Evolutionary conservation across 2,888 invertebrate genomes (phyloP).

Genomic region (Helobdella robusta): DNA sequence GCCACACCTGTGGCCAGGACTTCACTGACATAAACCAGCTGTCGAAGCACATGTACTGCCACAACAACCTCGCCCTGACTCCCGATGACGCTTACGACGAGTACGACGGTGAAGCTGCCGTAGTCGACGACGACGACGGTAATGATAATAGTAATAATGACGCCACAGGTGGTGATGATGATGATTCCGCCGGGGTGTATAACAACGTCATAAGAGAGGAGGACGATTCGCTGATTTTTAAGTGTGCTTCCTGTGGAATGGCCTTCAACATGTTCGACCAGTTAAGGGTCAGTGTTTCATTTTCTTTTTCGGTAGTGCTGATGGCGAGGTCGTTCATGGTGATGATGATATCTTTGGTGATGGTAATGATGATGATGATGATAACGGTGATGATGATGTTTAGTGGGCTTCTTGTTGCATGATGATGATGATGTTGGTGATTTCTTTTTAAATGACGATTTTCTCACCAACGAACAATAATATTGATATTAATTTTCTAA

Average conservation of each 20-base stretch:
- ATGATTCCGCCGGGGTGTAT: neutral
- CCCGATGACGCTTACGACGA: too few species aligned
- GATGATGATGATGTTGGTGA: neutral
- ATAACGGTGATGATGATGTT: neutral
- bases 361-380: slow-evolving; percentile 12
- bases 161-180: neutral
- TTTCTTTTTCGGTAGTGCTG: neutral
- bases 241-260: slow-evolving; percentile 8
- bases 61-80: neutral
- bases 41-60: slow-evolving; percentile 11
- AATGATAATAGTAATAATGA: too few species aligned
- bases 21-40: slow-evolving; percentile 7
- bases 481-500: too few species aligned
- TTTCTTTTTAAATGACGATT: neutral
- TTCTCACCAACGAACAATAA: too few species aligned
- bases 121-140: too few species aligned
- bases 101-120: too few species aligned
- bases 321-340: neutral
- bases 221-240: neutral
- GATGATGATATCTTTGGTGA: slow-evolving; percentile 15
- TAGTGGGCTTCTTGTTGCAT: neutral
- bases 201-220: neutral
- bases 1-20: slow-evolving; percentile 23
- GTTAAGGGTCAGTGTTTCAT: slow-evolving; percentile 7
- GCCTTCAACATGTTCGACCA: slow-evolving; percentile 25